These are phyloP conservation scores for Halocynthia roretzi DNA, from an alignment of 23 tunicate genomes.

Conservation along the genomic window DNA sequence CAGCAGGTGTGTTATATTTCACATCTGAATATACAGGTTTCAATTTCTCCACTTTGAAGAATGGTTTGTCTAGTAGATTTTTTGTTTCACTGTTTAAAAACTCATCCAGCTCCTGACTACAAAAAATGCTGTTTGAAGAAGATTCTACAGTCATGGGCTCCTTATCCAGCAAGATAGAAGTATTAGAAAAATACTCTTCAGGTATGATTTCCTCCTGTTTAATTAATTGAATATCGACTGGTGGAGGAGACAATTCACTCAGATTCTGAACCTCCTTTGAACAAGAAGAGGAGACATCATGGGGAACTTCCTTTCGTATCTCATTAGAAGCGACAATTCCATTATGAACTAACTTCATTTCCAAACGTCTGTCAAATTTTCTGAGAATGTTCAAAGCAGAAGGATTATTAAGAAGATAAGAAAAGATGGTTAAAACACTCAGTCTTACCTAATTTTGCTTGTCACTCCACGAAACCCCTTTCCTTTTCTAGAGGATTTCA, in stretches of 20 bases:
- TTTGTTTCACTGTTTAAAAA: background rate
- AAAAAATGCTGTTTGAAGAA: background rate
- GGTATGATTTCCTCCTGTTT: background rate
- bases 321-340: no score
- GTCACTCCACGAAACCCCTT: conserved; percentile 2
- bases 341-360: no score
- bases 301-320: no score
- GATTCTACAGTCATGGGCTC: no score
- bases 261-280: no score
- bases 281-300: no score
- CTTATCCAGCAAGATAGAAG: no score
- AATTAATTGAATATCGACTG: background rate
- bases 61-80: background rate
- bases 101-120: conserved; percentile 2
- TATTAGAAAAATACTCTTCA: background rate
- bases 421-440: background rate
- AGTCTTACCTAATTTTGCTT: background rate
- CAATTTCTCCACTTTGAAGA: background rate
- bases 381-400: no score
- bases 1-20: conserved; percentile 1
- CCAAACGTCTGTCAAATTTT: no score
- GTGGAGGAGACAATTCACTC: no score
- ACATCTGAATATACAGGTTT: background rate
- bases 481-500: background rate
- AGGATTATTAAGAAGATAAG: no score